Percentiles rank a stretch among this genome's conserved stretches.
These are phyloP conservation scores for Reinhardtius hippoglossoides DNA, from an alignment of 2,113 vertebrate species.

Conservation along the genomic window DNA sequence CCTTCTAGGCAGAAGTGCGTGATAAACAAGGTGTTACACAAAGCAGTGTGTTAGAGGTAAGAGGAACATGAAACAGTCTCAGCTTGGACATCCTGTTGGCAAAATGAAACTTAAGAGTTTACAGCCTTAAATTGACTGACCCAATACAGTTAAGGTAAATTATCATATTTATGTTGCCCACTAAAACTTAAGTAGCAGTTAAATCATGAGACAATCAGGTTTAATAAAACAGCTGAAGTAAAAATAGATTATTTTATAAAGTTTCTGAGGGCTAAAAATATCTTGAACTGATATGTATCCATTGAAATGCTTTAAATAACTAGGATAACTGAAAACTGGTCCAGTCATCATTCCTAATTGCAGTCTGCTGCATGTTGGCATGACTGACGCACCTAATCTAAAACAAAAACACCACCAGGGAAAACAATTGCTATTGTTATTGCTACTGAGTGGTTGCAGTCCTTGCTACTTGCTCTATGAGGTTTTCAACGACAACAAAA, in stretches of 20 bases:
- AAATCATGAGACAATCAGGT: background rate
- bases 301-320: slow-evolving; percentile 27
- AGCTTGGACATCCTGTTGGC: background rate
- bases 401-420: background rate
- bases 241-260: too few species aligned
- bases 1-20: too few species aligned
- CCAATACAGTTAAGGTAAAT: background rate
- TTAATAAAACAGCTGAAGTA: background rate
- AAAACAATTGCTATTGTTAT: background rate
- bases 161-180: background rate
- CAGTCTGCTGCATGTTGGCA: background rate
- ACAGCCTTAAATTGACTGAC: background rate
- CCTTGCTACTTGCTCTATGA: too few species aligned
- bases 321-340: background rate
- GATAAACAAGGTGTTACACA: background rate
- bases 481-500: too few species aligned
- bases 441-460: too few species aligned
- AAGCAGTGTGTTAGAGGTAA: slow-evolving; percentile 21
- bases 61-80: slow-evolving; percentile 42
- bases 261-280: slow-evolving; percentile 7
- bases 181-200: background rate
- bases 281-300: background rate
- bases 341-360: background rate
- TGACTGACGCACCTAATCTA: background rate
- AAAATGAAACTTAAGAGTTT: background rate